These are phyloP conservation scores for Nipponacmea schrenckii DNA, from an alignment of 2,888 invertebrate genomes.

Conservation along the genomic window DNA sequence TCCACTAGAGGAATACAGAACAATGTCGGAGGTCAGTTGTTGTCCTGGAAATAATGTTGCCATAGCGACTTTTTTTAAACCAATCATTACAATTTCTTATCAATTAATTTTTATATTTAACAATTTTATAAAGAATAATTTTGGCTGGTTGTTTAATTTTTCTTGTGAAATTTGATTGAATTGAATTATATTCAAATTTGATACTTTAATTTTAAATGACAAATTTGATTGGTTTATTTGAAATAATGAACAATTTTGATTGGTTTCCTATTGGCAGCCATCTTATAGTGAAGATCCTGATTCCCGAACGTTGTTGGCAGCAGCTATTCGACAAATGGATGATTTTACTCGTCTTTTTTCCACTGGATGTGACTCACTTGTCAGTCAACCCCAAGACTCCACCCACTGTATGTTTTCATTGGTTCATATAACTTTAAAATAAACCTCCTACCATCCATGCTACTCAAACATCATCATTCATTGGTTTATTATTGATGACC, in stretches of 20 bases:
- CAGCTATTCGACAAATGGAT: not conserved
- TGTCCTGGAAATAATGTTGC: not conserved
- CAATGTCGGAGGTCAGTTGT: slow-evolving; percentile 72
- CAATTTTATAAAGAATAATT: too few species aligned
- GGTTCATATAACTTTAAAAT: not conserved
- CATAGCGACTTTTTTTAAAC: not conserved
- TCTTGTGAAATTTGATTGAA: too few species aligned
- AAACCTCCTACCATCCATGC: not conserved
- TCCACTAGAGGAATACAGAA: slow-evolving; percentile 77
- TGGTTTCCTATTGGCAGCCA: slow-evolving; percentile 14
- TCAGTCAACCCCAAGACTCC: slow-evolving; percentile 6
- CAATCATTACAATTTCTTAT: too few species aligned
- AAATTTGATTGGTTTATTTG: not conserved
- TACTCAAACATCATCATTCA: not conserved
- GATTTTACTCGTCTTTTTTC: not conserved
- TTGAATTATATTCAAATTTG: too few species aligned
- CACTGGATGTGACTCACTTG: not conserved
- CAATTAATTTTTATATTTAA: too few species aligned
- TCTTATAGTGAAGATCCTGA: not conserved
- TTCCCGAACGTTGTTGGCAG: not conserved
- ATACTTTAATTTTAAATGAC: not conserved
- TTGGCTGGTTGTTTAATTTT: too few species aligned
- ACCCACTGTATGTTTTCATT: slow-evolving; percentile 8
- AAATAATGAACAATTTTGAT: not conserved
- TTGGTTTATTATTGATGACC: too few species aligned